Base-by-base conservation (phyloP, 1,140 invertebrate species). In the Drosophila sproati region DNA sequence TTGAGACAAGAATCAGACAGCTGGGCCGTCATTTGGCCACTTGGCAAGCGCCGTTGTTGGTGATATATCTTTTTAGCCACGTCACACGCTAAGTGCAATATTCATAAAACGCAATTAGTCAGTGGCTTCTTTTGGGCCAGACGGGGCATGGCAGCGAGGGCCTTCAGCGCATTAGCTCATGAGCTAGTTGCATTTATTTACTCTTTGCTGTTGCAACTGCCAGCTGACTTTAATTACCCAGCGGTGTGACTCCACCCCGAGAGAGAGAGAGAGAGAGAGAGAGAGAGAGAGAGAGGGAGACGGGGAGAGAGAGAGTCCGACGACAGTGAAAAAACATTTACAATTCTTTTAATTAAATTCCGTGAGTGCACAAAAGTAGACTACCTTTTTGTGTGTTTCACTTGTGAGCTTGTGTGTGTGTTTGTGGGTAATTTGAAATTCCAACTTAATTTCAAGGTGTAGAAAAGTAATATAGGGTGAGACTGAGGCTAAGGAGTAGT, bases 321-420 rank as follows among this genome's bases (percentile, higher is more conserved):
- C 28, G 59, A 75, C 63, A 78, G 64, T 45, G 51, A 74, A 63
- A 63, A 76, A 76, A 80, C 86, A 77, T 77, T 85, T 85, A 78
- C 87, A 85, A 81, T 89, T 85, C 86, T 85, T 90, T 85, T 89
- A 89, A 90, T 89, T 89, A 89, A 90, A 89, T 89, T 89, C 85
- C 78, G 85, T 68, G 69, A 77, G 70, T 45, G 54, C 73, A 73
- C 63, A 77, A 76, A 75, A 80, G 60, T 61, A 56, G 39, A 73
- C 73, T 69, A 68, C 83, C 73, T 73, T 78, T 68, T 56, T 45
- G 67, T 67, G 56, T 72, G 68, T 62, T 51, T 32, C 67, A 52
- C 55, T 50, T 45, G 29, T 52, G 29, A 6, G 52, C 20, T 48
- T 48, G 10, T 63, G 39, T 73, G 45, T 70, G 57, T 67, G 52